Conservation (phyloP, 2,797 vertebrate genomes). For the Micrastur ruficollis region DNA sequence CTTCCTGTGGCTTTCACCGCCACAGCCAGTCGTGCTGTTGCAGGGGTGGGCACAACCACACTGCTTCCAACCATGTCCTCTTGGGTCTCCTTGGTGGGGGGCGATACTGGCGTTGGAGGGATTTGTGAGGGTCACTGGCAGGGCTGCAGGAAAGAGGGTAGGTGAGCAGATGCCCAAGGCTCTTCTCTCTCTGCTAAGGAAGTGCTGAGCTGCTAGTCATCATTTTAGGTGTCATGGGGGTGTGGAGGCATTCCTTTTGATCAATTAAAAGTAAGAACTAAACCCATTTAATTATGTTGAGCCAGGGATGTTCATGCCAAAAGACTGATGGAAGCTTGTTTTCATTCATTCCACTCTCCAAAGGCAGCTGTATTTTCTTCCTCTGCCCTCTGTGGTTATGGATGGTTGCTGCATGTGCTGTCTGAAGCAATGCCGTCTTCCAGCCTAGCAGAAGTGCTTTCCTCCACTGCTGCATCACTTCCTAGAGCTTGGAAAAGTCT, state of each 20-base stretch:
- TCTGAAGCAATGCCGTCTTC: background rate
- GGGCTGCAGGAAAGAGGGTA: background rate
- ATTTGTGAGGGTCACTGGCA: background rate
- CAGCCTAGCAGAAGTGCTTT: background rate
- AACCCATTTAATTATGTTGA: background rate
- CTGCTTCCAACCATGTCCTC: background rate
- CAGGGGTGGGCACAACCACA: fast-evolving
- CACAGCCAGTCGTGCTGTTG: background rate
- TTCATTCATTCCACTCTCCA: background rate
- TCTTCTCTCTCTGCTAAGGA: background rate
- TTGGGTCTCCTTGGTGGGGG: too few species aligned
- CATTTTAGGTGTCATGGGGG: background rate
- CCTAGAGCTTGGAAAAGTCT: background rate
- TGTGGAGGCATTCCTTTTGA: background rate
- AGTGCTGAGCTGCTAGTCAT: background rate
- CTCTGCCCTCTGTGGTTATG: background rate
- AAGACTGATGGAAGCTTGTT: background rate
- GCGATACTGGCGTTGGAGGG: background rate
- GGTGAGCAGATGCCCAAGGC: background rate
- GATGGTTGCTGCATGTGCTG: background rate
- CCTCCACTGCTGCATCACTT: background rate
- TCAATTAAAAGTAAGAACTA: background rate
- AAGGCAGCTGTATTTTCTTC: background rate
- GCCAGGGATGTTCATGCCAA: background rate
- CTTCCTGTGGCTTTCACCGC: background rate